phyloP scores from a whole-genome alignment of 2,888 invertebrate genomes.

The Agrochola lota region DNA sequence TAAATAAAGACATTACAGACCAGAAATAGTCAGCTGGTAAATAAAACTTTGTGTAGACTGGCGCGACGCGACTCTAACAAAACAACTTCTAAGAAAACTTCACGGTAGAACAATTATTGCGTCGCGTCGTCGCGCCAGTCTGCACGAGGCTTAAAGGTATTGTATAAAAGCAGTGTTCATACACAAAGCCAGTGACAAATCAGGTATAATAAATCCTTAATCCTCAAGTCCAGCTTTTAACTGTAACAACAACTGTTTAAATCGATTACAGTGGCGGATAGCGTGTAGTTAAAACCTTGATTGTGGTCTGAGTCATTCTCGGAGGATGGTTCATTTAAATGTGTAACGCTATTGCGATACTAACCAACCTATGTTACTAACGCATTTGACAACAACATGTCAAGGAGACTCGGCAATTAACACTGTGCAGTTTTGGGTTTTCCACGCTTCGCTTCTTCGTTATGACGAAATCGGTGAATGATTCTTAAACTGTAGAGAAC shows the following conservation, averaged over 20 bases:
- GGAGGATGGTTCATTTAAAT: constrained; percentile 42
- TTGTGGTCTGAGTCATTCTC: constrained; percentile 44
- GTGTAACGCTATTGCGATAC: constrained; percentile 38
- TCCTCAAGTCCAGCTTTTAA: not conserved
- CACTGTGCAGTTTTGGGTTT: constrained; percentile 42
- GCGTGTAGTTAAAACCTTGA: constrained; percentile 32
- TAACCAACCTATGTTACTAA: constrained; percentile 4
- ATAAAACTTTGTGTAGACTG: too few relatives aligned
- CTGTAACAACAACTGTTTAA: constrained; percentile 10
- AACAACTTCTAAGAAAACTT: too few relatives aligned
- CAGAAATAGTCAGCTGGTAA: constrained; percentile 1
- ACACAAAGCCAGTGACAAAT: not conserved
- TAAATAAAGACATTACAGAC: not conserved
- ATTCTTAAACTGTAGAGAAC: constrained; percentile 19
- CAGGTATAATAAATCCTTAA: not conserved
- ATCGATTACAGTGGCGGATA: constrained; percentile 25
- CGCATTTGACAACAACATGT: constrained; percentile 35
- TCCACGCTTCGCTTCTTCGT: not conserved
- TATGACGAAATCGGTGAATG: constrained; percentile 24
- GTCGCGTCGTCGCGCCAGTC: too few relatives aligned
- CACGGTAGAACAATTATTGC: too few relatives aligned
- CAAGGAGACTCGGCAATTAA: constrained; percentile 51
- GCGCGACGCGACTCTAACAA: too few relatives aligned
- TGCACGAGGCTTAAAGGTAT: too few relatives aligned
- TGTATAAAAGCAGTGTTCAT: not conserved